A percentile compares a stretch with the other conserved stretches of the same genome.
Conservation (phyloP, 2,888 invertebrate genomes). For the Ferdinandea cuprea region DNA sequence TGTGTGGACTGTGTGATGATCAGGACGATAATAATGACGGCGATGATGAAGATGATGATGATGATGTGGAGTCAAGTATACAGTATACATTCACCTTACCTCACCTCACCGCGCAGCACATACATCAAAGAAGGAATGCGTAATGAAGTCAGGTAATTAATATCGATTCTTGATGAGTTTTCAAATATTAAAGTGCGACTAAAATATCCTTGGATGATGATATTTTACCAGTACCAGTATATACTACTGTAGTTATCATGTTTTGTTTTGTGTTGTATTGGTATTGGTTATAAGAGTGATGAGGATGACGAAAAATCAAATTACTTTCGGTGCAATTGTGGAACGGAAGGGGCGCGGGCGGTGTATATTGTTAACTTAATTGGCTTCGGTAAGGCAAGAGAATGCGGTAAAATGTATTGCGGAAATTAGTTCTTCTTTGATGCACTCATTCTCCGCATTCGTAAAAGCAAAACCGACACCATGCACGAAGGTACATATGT, state of each 20-base stretch:
- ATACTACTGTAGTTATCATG: neutral
- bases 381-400: conserved; percentile 65
- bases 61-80: neutral
- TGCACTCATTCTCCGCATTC: conserved; percentile 61
- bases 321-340: conserved; percentile 43
- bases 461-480: conserved; percentile 45
- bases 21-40: conserved; percentile 21
- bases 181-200: conserved; percentile 75
- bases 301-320: conserved; percentile 48
- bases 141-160: conserved; percentile 77
- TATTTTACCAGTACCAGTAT: neutral
- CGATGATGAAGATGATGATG: conserved; percentile 32
- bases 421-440: conserved; percentile 75
- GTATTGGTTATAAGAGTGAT: conserved; percentile 11
- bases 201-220: conserved; percentile 43
- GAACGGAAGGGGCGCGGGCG: conserved; percentile 4
- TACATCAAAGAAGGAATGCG: conserved; percentile 74
- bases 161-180: conserved; percentile 76
- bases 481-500: conserved; percentile 49
- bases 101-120: conserved; percentile 23
- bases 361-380: conserved; percentile 74
- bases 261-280: neutral
- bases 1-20: conserved; percentile 33
- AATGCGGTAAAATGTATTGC: conserved; percentile 68
- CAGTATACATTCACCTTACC: conserved; percentile 14